Percentiles rank a stretch among this genome's conserved stretches.
These are phyloP conservation scores for Sinopyrophorus schimmeli DNA, from an alignment of 2,888 invertebrate species.

Conservation along the genomic window DNA sequence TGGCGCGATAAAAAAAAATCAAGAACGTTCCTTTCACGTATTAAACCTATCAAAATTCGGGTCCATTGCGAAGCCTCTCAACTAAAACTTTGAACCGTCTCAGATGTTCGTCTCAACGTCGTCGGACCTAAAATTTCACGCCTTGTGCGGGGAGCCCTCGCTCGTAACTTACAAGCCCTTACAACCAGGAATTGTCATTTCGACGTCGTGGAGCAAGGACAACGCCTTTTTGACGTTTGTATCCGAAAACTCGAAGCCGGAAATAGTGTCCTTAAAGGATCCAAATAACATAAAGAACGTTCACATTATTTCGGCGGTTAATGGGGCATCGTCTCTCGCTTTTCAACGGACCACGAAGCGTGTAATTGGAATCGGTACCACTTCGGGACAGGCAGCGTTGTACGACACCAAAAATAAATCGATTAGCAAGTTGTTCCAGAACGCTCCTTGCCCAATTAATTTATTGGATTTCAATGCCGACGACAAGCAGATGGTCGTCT, in stretches of 20 bases:
- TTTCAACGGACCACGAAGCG: constrained; percentile 48
- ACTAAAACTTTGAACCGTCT: too few relatives aligned
- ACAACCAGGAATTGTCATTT: constrained; percentile 34
- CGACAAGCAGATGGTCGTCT: constrained; percentile 42
- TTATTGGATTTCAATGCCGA: constrained; percentile 42
- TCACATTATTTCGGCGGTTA: constrained; percentile 44
- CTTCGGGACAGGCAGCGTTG: constrained; percentile 43
- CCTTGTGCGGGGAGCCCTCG: constrained; percentile 33
- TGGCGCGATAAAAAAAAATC: too few relatives aligned
- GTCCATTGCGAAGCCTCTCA: too few relatives aligned
- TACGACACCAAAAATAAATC: constrained; percentile 48
- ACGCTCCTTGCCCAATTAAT: constrained; percentile 36
- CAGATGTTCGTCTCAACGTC: constrained; percentile 46
- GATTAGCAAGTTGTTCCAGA: constrained; percentile 39
- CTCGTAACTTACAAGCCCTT: constrained; percentile 35
- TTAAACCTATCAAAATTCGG: too few relatives aligned
- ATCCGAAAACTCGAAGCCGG: constrained; percentile 42
- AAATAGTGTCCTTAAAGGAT: constrained; percentile 46
- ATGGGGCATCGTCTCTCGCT: constrained; percentile 39
- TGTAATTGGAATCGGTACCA: constrained; percentile 45
- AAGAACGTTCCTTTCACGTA: neutral
- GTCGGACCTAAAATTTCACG: constrained; percentile 41
- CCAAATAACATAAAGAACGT: constrained; percentile 41
- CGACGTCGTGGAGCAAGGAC: constrained; percentile 48
- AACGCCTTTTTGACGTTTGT: constrained; percentile 46